Evolutionary conservation across 2,797 vertebrate genomes (phyloP), one percentile per base, ranked within the genome.

Genomic region (Typhlichthys subterraneus): DNA sequence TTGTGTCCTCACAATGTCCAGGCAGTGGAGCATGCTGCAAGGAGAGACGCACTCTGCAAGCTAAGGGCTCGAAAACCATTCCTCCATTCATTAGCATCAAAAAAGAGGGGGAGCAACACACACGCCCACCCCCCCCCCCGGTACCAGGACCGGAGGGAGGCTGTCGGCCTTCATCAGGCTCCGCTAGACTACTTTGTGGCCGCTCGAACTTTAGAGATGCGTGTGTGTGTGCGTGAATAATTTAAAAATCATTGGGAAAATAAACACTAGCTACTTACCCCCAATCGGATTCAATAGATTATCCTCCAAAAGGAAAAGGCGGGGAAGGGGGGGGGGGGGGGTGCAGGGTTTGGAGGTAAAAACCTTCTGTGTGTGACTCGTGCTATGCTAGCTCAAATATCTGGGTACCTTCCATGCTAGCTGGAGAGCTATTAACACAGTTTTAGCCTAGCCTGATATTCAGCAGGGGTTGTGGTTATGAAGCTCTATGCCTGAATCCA

Each of bases 1-100:
- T 93, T 93, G 91, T 93, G 88, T 89, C 91, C 91, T 87, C 89
- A 93, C 92, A 93, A 93, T 93, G 89, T 92, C 90, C 88, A 91
- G 85, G 91, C 92, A 93, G 90, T 89, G 75, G 91, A 93, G 90
- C 92, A 93, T 92, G 90, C 90, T 91, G 91, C 89, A 92, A 38
- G 83, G 87, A 88, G 89, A 92, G 90, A 93, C 91, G 91, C 89
- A 91, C 91, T 92, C 86, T 93, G 91, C 91, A 93, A 93, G 91
- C 88, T 92, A 93, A 91, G 90, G 90, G 87, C 90, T 90, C 87
- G 87, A 90, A 92, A 93, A 93, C 89, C 89, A 88, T 90, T 93
- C 90, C 90, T 91, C 84, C 86, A 90, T 91, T 93, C 88, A 93
- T 93, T 93, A 91, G 88, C 91, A 92, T 92, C 86, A 92, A 85